These are phyloP conservation scores for Lynx canadensis DNA, from an alignment of 2,113 vertebrate genomes.

Conservation along the genomic window DNA sequence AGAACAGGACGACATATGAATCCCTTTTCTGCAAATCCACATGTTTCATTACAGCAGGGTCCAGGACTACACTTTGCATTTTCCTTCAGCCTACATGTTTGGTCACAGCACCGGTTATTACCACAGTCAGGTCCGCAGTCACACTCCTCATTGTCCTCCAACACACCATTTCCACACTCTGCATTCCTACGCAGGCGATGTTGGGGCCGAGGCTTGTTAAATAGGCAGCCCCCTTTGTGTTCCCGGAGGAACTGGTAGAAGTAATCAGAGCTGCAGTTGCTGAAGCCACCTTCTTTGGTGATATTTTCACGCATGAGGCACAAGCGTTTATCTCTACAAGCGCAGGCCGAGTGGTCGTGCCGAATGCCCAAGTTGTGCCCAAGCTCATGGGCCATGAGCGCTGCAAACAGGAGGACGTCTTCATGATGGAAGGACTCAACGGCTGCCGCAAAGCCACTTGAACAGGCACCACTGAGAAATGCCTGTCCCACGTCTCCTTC, in stretches of 20 bases:
- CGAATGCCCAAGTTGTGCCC: slow-evolving; percentile 77
- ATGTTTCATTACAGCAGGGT: slow-evolving; percentile 60
- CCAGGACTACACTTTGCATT: slow-evolving; percentile 38
- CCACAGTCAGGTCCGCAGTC: slow-evolving; percentile 55
- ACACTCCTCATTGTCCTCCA: slow-evolving; percentile 59
- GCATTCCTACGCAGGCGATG: not conserved
- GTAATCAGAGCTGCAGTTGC: slow-evolving; percentile 78
- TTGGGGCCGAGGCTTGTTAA: slow-evolving; percentile 37
- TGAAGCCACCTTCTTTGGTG: slow-evolving; percentile 63
- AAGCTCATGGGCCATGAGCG: slow-evolving; percentile 62
- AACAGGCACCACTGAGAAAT: slow-evolving; percentile 64
- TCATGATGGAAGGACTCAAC: slow-evolving; percentile 63
- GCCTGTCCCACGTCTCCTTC: not conserved
- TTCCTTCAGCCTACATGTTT: not conserved
- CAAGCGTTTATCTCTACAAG: slow-evolving; percentile 31
- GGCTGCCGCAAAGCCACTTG: slow-evolving; percentile 14
- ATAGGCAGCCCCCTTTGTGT: slow-evolving; percentile 72
- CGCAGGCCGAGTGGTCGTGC: slow-evolving; percentile 65
- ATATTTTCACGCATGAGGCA: slow-evolving; percentile 76
- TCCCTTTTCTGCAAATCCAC: slow-evolving; percentile 22
- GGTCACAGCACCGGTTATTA: not conserved
- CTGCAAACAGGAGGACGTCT: slow-evolving; percentile 52
- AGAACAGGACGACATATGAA: not conserved
- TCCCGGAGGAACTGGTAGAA: slow-evolving; percentile 62
- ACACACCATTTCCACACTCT: slow-evolving; percentile 38